A percentile compares a stretch with the other conserved stretches of the same genome.
These are phyloP conservation scores for Corella eumyota DNA, from an alignment of 23 tunicate genomes.

Conservation along the genomic window DNA sequence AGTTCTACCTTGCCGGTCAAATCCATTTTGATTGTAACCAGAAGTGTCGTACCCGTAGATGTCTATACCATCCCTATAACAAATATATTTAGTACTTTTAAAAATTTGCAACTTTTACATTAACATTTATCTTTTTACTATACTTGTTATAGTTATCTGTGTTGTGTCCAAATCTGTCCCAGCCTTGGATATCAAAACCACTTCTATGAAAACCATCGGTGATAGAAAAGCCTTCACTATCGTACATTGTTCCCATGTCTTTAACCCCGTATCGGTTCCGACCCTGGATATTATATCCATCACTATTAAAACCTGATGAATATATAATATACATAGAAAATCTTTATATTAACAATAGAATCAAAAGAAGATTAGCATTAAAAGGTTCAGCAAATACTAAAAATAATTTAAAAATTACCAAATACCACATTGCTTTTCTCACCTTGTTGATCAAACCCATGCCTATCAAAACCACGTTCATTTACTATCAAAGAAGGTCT, in stretches of 20 bases:
- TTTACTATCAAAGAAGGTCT: slow-evolving; percentile 17
- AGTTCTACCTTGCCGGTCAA: slow-evolving; percentile 47
- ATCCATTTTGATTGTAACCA: slow-evolving; percentile 65
- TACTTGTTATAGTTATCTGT: slow-evolving; percentile 43
- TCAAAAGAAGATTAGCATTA: no score
- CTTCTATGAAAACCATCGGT: slow-evolving; percentile 48
- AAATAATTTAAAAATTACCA: no score
- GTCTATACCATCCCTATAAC: slow-evolving; percentile 75
- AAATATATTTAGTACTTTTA: not conserved
- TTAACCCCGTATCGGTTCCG: slow-evolving; percentile 15
- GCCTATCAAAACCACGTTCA: slow-evolving; percentile 46
- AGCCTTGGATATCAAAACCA: slow-evolving; percentile 68
- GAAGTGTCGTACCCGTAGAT: slow-evolving; percentile 40
- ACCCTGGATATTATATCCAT: slow-evolving; percentile 56
- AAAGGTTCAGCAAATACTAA: no score
- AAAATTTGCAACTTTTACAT: not conserved
- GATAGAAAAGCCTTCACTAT: slow-evolving; percentile 15
- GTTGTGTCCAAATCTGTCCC: slow-evolving; percentile 54
- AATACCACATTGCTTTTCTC: no score
- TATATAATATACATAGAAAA: no score
- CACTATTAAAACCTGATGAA: slow-evolving; percentile 44
- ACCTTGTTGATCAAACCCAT: slow-evolving; percentile 62
- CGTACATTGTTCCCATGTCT: slow-evolving; percentile 39
- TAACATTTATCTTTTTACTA: no score
- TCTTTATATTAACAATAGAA: no score